Evolutionary conservation across 2,888 invertebrate genomes (phyloP).

Genomic region (Agrotis puta): DNA sequence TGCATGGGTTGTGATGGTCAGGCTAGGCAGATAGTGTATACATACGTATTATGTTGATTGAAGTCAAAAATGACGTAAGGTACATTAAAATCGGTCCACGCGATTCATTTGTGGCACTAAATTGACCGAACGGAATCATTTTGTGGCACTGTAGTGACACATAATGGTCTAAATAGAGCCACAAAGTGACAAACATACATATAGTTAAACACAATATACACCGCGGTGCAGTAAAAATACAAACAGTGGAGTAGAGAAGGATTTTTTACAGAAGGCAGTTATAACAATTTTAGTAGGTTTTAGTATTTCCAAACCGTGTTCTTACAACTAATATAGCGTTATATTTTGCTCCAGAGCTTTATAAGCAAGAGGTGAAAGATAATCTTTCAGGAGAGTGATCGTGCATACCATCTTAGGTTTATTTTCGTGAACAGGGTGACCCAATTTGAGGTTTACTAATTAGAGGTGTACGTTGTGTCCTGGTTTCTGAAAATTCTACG

Average conservation of each 20-base stretch:
- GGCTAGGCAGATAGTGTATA: no score
- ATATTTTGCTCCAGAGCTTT: constrained; percentile 1
- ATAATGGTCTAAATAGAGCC: no score
- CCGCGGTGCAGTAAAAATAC: no score
- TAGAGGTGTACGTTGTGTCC: constrained; percentile 15
- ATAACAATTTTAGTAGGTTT: background rate
- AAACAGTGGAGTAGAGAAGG: background rate
- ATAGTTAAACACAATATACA: no score
- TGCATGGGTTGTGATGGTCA: no score
- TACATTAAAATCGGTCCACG: no score
- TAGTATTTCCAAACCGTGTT: background rate
- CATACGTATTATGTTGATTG: no score
- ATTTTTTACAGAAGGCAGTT: background rate
- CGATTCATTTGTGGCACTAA: no score
- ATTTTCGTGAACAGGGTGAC: background rate
- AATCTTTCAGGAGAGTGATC: constrained; percentile 3
- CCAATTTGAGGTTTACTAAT: background rate
- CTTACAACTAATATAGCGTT: background rate
- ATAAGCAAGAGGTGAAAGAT: constrained; percentile 18
- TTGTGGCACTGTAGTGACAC: no score
- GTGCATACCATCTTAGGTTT: constrained; percentile 10
- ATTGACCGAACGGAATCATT: no score
- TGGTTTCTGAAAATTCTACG: background rate
- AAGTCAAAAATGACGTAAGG: no score
- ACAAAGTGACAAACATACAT: no score